A percentile compares a stretch with the other conserved stretches of the same genome.
Evolutionary conservation across 2,888 invertebrate species (phyloP).

Genomic region (Drosophila mettleri): DNA sequence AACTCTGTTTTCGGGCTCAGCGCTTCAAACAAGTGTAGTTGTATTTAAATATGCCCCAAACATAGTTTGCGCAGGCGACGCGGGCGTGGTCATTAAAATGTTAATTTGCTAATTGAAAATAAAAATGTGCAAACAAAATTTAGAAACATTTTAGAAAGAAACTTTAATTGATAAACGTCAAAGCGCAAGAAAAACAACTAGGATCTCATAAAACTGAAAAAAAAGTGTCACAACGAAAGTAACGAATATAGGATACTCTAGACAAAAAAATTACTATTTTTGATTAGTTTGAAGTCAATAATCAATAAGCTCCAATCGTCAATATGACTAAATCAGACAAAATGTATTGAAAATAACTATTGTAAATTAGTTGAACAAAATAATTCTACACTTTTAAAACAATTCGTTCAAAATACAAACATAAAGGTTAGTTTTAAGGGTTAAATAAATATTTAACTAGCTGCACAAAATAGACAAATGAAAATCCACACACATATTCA

Average conservation of each 20-base stretch:
- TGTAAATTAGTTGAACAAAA: not conserved
- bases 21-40: conserved; percentile 10
- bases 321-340: not conserved
- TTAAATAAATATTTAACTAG: conserved; percentile 57
- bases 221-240: not conserved
- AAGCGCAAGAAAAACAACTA: conserved; percentile 8
- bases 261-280: not conserved
- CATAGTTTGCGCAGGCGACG: conserved; percentile 22
- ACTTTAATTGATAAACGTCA: conserved; percentile 20
- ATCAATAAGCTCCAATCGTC: not conserved
- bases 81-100: conserved; percentile 37
- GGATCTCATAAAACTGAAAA: conserved; percentile 1
- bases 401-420: not conserved
- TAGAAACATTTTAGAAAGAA: conserved; percentile 27
- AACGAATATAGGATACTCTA: conserved; percentile 8
- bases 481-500: conserved; percentile 22
- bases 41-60: conserved; percentile 17
- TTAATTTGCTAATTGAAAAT: conserved; percentile 57
- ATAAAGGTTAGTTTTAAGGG: conserved; percentile 31
- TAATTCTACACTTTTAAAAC: not conserved
- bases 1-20: conserved; percentile 15
- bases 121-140: conserved; percentile 45
- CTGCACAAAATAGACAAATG: conserved; percentile 38
- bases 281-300: not conserved
- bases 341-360: not conserved